Percentiles rank a stretch among this genome's conserved stretches.
Conservation (phyloP, 2,113 vertebrate species). For the Paralichthys olivaceus region DNA sequence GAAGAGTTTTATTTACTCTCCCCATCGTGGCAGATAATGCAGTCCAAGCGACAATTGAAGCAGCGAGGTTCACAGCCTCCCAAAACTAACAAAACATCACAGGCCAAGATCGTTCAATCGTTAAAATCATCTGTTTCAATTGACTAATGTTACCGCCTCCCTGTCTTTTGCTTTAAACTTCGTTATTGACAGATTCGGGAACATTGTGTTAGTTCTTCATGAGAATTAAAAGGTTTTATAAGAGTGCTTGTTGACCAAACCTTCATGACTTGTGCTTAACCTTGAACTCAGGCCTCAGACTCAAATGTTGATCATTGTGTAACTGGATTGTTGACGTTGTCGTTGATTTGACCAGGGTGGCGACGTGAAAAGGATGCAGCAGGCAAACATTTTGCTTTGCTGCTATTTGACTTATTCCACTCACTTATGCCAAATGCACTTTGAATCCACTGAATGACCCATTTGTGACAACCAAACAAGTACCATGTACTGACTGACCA, state of each 20-base stretch:
- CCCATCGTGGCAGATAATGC: neutral
- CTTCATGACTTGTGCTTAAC: constrained; percentile 18
- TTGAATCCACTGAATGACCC: constrained; percentile 59
- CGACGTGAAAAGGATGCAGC: constrained; percentile 48
- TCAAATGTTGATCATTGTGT: constrained; percentile 38
- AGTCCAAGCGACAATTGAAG: constrained; percentile 31
- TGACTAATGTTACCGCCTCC: constrained; percentile 18
- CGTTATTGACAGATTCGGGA: constrained; percentile 2
- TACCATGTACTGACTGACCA: neutral
- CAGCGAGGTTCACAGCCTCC: constrained; percentile 40
- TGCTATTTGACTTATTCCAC: constrained; percentile 46
- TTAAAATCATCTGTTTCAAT: constrained; percentile 37
- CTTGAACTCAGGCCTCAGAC: constrained; percentile 46
- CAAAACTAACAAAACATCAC: constrained; percentile 45
- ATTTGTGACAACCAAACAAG: constrained; percentile 49
- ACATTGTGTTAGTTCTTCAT: neutral
- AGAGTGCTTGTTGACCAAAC: constrained; percentile 26
- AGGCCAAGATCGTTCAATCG: constrained; percentile 46
- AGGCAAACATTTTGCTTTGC: constrained; percentile 49
- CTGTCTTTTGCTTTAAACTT: constrained; percentile 10
- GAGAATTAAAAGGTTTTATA: neutral
- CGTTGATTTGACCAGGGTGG: constrained; percentile 38
- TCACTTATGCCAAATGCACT: constrained; percentile 64
- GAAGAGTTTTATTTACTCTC: neutral
- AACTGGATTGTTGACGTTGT: constrained; percentile 43